These are phyloP conservation scores for Otocyon megalotis DNA, from an alignment of 2,113 vertebrate genomes.

Conservation along the genomic window DNA sequence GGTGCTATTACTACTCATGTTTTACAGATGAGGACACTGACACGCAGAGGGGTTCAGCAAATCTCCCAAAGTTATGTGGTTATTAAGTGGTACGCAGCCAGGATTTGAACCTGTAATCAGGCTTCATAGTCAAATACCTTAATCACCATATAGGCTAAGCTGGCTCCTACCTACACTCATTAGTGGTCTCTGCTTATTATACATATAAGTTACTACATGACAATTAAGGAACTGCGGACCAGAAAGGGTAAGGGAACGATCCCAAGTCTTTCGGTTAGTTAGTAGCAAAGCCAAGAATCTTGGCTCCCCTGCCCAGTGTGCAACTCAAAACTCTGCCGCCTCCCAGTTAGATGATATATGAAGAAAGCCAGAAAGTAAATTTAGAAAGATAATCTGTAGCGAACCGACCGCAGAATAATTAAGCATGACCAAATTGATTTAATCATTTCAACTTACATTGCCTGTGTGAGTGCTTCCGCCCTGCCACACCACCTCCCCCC, in stretches of 20 bases:
- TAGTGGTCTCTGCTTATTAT: not conserved
- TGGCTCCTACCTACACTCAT: not conserved
- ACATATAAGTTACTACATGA: not conserved
- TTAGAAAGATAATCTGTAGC: not conserved
- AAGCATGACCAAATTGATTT: conserved; percentile 35
- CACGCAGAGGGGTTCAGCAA: not conserved
- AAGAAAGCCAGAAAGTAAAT: conserved; percentile 30
- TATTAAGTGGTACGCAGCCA: not conserved
- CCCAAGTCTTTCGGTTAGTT: not conserved
- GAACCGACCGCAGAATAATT: conserved; percentile 52
- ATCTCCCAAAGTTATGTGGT: not conserved
- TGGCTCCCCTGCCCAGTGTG: not conserved
- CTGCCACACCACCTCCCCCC: not conserved
- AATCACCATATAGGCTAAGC: not conserved
- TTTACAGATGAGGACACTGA: not conserved
- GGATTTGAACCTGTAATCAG: conserved; percentile 6
- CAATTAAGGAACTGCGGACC: not conserved
- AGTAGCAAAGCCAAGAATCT: conserved; percentile 1
- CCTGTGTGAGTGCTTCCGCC: not conserved
- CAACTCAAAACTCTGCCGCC: not conserved
- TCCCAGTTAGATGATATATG: not conserved
- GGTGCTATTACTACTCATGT: not conserved
- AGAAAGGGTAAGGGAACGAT: not conserved
- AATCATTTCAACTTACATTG: not conserved
- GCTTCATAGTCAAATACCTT: not conserved